Percentiles rank a stretch among this genome's conserved stretches.
phyloP scores from a whole-genome alignment of 2,113 vertebrate genomes.

The Caretta caretta region DNA sequence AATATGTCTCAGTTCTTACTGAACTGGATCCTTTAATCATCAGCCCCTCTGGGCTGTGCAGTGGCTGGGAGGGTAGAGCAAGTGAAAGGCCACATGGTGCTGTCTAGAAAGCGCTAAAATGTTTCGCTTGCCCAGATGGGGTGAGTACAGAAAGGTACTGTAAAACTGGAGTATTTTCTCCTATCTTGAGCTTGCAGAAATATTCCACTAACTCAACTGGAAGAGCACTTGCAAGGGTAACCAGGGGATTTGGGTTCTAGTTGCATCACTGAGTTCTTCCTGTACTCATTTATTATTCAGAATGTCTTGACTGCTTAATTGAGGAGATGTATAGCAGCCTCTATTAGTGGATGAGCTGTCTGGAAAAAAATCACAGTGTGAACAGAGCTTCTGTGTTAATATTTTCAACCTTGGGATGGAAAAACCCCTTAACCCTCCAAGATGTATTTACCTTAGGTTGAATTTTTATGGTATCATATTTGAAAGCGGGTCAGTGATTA shows the following conservation, averaged over 20 bases:
- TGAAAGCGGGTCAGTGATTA: rapidly evolving
- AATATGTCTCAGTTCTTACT: not conserved
- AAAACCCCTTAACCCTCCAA: not conserved
- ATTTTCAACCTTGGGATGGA: not conserved
- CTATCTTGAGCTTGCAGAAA: rapidly evolving
- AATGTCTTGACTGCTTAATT: conserved; percentile 36
- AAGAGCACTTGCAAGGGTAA: rapidly evolving
- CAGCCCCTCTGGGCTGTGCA: not conserved
- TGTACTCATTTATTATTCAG: conserved; percentile 35
- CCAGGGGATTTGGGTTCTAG: not conserved
- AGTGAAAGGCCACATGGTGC: rapidly evolving
- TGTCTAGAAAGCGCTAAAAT: not conserved
- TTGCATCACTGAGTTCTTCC: conserved; percentile 5
- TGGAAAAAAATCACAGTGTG: not conserved
- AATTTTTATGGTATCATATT: not conserved
- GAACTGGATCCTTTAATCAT: not conserved
- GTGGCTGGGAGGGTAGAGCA: not conserved
- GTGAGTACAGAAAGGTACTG: rapidly evolving
- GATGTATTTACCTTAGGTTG: rapidly evolving
- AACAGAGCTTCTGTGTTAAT: not conserved
- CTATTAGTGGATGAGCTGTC: not conserved
- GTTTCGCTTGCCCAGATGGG: rapidly evolving
- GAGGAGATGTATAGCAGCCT: conserved; percentile 20
- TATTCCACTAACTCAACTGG: not conserved
- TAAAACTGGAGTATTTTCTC: not conserved